Base-by-base conservation (phyloP, 2,113 vertebrate species). In the Urocolius indicus region DNA sequence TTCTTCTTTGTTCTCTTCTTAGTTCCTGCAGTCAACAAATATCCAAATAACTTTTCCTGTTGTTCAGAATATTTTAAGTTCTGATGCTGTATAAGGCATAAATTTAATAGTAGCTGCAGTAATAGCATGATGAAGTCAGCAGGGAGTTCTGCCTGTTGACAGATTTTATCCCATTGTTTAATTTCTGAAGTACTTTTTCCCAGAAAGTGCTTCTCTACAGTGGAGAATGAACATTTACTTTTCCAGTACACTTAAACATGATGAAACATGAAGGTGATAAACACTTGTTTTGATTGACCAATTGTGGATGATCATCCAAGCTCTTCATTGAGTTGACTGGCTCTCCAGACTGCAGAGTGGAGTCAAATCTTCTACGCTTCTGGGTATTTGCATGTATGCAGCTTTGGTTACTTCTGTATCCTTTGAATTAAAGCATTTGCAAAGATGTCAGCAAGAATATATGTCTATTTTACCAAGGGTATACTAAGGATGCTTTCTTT, bases 51-150 rank as follows among this genome's bases (percentile, higher is more conserved):
- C 4, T 82, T 92, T 84, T 79, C 36, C 52, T 87, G 22, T 77
- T 84, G 43, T 66, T 86, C 41, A 78, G 52, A 89, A 41, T 63
- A 43, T 71, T 90, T 81, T 58, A 75, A 81, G 26, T 71, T 95
- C 61, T 63, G 86, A 54, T 57, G 26, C 72, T 77, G 52, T 69
- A 71, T 38, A 87, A 94, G 89, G 46, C 30, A 19, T 89, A 72
- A 72, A 84, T 95, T 84, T 87, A 87, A 75, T 92, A 74, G 68
- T 63, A 84, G 15, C 34, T 81, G 34, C 45, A 74, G 29, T 86
- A 81, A 84, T 80, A 93, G 54, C 83, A 78, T 10, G 67, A 58
- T 81, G 57, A 95, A 92, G 57, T 87, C 79, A 94, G 24, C 41
- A 36, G 41, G 68, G 65, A 76, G 12, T 89, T 95, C 51, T 85